Conservation (phyloP, 1,140 invertebrate genomes). For the Oncopeltus fasciatus region DNA sequence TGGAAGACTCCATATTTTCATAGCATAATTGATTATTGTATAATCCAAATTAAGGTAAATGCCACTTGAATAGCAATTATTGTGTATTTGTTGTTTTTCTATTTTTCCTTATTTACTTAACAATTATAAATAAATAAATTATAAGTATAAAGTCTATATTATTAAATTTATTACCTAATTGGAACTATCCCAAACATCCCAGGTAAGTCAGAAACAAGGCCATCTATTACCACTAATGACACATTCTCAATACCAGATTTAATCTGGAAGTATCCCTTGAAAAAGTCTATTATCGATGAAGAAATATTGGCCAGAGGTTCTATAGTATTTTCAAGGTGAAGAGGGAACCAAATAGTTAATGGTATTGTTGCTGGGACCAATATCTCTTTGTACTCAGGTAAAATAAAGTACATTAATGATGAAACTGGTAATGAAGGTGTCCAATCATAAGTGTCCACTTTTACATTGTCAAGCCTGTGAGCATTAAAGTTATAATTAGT, state of each 20-base stretch:
- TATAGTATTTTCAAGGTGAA: not conserved
- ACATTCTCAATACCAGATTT: not conserved
- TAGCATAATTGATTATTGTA: too few relatives aligned
- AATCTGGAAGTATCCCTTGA: not conserved
- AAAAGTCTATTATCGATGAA: not conserved
- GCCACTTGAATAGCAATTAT: too few relatives aligned
- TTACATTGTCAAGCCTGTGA: too few relatives aligned
- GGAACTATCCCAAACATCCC: not conserved
- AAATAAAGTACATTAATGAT: not conserved
- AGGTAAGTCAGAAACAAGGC: not conserved
- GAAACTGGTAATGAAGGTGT: not conserved
- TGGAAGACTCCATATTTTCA: too few relatives aligned
- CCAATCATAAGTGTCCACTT: not conserved
- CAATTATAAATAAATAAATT: too few relatives aligned
- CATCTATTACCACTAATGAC: not conserved
- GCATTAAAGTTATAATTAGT: too few relatives aligned
- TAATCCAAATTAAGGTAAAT: too few relatives aligned
- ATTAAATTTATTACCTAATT: too few relatives aligned
- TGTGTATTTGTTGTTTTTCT: too few relatives aligned
- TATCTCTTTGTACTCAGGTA: not conserved
- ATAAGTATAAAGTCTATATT: too few relatives aligned
- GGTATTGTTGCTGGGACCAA: not conserved
- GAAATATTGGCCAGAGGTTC: not conserved
- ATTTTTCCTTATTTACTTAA: too few relatives aligned
- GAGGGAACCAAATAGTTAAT: not conserved